A percentile compares a stretch with the other conserved stretches of the same genome.
These are phyloP conservation scores for Drosophila kanapiae DNA, from an alignment of 1,140 invertebrate species.

Conservation along the genomic window DNA sequence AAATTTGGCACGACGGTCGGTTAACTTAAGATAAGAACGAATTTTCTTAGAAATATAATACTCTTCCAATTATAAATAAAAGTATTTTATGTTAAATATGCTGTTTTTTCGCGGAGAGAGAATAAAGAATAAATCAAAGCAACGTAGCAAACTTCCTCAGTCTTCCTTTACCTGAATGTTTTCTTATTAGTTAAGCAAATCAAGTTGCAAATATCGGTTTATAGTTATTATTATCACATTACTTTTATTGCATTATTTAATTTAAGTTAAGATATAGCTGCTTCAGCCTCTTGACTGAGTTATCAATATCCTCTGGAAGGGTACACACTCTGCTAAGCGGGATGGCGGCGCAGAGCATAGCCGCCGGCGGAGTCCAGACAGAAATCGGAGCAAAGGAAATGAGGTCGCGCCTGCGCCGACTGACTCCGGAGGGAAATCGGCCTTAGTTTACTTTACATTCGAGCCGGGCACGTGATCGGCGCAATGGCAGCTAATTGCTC, in stretches of 20 bases:
- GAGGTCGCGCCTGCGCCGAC: slow-evolving; percentile 65
- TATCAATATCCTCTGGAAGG: not conserved
- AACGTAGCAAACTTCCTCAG: no score
- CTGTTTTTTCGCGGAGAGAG: no score
- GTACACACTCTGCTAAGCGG: not conserved
- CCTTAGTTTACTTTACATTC: slow-evolving; percentile 22
- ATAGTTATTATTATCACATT: no score
- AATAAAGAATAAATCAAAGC: no score
- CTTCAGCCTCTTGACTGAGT: no score
- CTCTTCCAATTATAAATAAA: not conserved
- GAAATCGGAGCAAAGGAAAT: slow-evolving; percentile 46
- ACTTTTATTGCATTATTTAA: no score
- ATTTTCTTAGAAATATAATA: not conserved
- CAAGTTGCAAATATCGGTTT: no score
- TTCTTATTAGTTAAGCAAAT: no score
- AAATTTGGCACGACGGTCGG: not conserved
- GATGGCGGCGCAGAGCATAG: slow-evolving; percentile 8
- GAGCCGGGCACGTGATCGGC: slow-evolving; percentile 46
- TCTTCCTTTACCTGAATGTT: no score
- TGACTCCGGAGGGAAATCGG: slow-evolving; percentile 15
- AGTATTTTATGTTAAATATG: no score
- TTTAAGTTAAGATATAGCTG: no score
- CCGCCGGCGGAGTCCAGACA: slow-evolving; percentile 26
- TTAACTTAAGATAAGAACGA: not conserved
- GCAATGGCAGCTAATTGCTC: slow-evolving; percentile 64